Evolutionary conservation across 2,888 invertebrate genomes (phyloP), one percentile per base, ranked within the genome.

Genomic region (Troides oblongomaculatus): DNA sequence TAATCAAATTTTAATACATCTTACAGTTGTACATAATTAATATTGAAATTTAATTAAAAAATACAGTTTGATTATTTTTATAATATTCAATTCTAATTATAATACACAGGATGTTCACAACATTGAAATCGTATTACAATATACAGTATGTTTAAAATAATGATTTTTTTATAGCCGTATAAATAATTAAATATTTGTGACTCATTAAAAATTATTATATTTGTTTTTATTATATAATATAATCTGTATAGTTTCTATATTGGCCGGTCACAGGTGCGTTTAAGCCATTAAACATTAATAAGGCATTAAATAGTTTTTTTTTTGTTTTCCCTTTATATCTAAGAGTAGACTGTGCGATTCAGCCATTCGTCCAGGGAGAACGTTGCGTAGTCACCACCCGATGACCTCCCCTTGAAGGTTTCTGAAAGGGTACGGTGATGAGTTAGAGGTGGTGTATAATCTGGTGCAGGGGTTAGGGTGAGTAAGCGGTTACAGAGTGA

Each of bases 331-430:
- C 21, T 12, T 21, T 46, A 59, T 64, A 66, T 66, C 81, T 96
- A 97, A 77, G 96, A 96, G 89, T 97, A 97, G 80, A 97, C 94
- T 79, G 97, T 97, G 89, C 95, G 96, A 93, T 97, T 96, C 78
- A 98, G 94, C 97, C 97, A 98, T 89, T 98, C 98, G 84, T 98
- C 97, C 89, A 98, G 91, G 62, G 96, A 95, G 90, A 98, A 98
- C 23, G 96, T 95, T 43, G 97, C 98, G 75, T 93, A 93, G 74
- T 96, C 95, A 46, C 95, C 95, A 75, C 94, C 94, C 62, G 95
- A 93, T 2, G 95, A 93, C 74, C 95, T 94, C 83, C 95, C 95
- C 80, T 95, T 95, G 93, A 97, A 98, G 76, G 96, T 95, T 88
- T 97, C 98, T 98, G 93, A 70, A 90, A 92, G 30, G 66, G 62